A percentile compares a stretch with the other conserved stretches of the same genome.
Conservation (phyloP, 2,113 vertebrate species). For the Oncorhynchus masou region DNA sequence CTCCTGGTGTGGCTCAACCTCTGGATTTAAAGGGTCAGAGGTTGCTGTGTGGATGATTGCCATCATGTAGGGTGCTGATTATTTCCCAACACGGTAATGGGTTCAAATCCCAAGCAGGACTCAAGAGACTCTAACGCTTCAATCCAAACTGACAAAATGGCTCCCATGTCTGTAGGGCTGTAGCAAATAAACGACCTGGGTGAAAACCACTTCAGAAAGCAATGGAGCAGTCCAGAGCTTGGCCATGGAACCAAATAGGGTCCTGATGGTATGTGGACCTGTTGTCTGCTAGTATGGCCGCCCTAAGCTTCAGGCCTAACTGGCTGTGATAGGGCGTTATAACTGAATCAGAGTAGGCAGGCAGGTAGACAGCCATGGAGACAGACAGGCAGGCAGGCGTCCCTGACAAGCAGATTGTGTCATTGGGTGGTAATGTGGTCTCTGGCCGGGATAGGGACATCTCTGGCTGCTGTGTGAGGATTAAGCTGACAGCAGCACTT, state of each 20-base stretch:
- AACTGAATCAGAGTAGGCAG: conserved; percentile 23
- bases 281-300: conserved; percentile 3
- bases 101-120: conserved; percentile 43
- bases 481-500: conserved; percentile 68
- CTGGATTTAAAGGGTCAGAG: conserved; percentile 43
- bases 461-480: conserved; percentile 24
- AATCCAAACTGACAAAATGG: conserved; percentile 23
- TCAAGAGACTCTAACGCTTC: background rate
- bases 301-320: conserved; percentile 12
- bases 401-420: conserved; percentile 61
- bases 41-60: conserved; percentile 47
- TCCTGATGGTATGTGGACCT: conserved; percentile 8
- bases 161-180: conserved; percentile 14
- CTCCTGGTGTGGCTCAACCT: conserved; percentile 23
- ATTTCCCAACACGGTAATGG: conserved; percentile 10
- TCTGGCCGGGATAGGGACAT: conserved; percentile 29
- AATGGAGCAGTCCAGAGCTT: background rate
- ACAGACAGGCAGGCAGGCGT: no score
- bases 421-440: conserved; percentile 58
- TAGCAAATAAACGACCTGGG: background rate
- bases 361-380: no score
- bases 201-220: background rate
- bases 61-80: conserved; percentile 37
- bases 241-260: background rate
- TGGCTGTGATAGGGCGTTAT: conserved; percentile 8